These are phyloP conservation scores for Gambelia wislizenii DNA, from an alignment of 2,797 vertebrate species.

Conservation along the genomic window DNA sequence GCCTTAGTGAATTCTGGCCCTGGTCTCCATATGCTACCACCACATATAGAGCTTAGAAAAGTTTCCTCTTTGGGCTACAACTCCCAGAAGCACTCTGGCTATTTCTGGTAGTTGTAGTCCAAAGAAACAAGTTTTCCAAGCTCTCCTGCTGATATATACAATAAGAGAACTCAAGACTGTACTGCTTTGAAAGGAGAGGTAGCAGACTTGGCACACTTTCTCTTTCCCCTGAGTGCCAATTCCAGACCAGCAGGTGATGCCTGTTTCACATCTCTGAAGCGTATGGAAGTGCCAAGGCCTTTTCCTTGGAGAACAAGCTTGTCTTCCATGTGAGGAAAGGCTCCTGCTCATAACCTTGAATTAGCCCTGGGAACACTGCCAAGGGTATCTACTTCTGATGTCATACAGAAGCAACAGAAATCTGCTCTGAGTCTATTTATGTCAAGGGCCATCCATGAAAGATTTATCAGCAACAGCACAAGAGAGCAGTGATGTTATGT, in stretches of 20 bases:
- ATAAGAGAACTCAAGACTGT: no score
- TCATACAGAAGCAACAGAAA: background rate
- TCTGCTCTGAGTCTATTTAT: background rate
- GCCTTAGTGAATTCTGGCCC: no score
- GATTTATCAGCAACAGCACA: background rate
- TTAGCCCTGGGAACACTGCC: slow-evolving; percentile 15
- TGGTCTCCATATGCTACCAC: no score
- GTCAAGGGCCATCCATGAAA: slow-evolving; percentile 16
- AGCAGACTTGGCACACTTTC: no score
- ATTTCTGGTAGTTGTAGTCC: background rate
- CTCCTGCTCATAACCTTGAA: background rate
- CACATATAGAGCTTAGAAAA: background rate
- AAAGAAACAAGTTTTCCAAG: background rate
- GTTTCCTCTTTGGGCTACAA: background rate
- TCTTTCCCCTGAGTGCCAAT: background rate
- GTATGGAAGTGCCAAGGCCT: background rate
- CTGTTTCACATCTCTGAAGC: background rate
- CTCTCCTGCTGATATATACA: background rate
- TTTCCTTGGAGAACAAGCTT: background rate
- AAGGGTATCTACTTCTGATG: background rate
- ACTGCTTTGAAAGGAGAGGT: background rate
- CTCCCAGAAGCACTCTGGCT: background rate
- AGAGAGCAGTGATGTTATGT: background rate
- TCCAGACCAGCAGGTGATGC: background rate
- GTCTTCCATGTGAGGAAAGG: background rate